Conservation (phyloP, 2,888 invertebrate genomes). For the Quadroppia sp. region DNA sequence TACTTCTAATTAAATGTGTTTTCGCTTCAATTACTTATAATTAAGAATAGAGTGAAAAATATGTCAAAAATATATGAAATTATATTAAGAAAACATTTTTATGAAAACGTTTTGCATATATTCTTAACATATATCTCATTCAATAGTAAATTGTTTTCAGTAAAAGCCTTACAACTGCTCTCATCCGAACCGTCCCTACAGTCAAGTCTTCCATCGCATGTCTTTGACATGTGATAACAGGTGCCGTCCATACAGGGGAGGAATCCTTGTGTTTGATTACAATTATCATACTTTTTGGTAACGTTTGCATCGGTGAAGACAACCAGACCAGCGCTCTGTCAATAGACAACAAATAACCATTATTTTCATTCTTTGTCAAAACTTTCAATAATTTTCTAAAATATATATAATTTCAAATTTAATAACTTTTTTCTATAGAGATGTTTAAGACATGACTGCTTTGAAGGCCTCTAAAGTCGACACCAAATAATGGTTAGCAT, state of each 20-base stretch:
- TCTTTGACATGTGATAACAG: slow-evolving; percentile 70
- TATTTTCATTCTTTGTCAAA: neutral
- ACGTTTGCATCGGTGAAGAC: slow-evolving; percentile 81
- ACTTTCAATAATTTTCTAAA: too few species aligned
- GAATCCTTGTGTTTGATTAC: slow-evolving; percentile 68
- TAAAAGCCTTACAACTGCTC: slow-evolving; percentile 62
- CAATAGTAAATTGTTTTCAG: too few species aligned
- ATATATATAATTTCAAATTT: too few species aligned
- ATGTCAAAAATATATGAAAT: too few species aligned
- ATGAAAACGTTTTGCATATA: too few species aligned
- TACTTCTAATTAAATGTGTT: slow-evolving; percentile 10
- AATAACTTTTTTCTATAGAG: too few species aligned
- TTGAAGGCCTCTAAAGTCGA: too few species aligned
- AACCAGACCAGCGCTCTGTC: slow-evolving; percentile 67
- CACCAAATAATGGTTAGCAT: too few species aligned
- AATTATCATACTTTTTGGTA: slow-evolving; percentile 54
- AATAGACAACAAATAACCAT: neutral
- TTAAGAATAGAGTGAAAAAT: neutral
- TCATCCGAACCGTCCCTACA: slow-evolving; percentile 84
- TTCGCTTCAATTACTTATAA: slow-evolving; percentile 17
- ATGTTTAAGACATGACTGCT: too few species aligned
- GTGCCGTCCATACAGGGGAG: slow-evolving; percentile 70
- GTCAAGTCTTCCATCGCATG: slow-evolving; percentile 72
- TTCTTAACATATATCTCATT: too few species aligned
- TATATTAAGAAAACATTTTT: neutral